Evolutionary conservation across 2,113 vertebrate genomes (phyloP), one percentile per base, ranked within the genome.

Genomic region (Hiodon tergisus): DNA sequence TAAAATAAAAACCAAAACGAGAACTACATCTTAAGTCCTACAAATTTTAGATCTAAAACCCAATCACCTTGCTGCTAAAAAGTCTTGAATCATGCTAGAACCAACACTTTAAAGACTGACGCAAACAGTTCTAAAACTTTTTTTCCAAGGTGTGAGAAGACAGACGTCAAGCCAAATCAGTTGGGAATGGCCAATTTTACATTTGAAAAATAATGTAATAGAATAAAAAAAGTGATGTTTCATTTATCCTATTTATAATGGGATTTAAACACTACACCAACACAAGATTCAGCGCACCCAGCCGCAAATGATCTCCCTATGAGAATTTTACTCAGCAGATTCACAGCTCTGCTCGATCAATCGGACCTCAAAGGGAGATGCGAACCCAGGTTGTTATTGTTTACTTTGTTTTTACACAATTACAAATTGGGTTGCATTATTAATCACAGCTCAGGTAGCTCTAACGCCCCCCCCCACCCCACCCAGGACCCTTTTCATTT

Each of bases 161-260:
- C 63, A 53, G 46, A 79, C 67, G 17, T 73, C 77, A 68, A 79
- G 76, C 75, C 60, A 31, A 50, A 54, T 65, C 13, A 60, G 13
- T 67, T 85, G 81, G 71, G 74, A 86, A 91, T 90, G 81, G 77
- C 65, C 72, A 74, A 14, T 17, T 11, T n/a, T 8, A 50, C 74
- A 63, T 62, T 52, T 71, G 48, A 57, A 31, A 11, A 7, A 60
- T 65, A 51, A 76, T 57, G 51, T 53, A 7, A 17, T 8, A 7
- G 13, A 69, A 69, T 68, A 48, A 57, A 46, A 50, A 69, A 47
- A 71, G 31, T 7, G 58, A 62, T 54, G 7, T 47, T 63, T 55
- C 51, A 48, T 71, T 62, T 54, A 61, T 69, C 58, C 55, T 65
- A 60, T 55, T 63, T 62, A 57, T 51, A 50, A 51, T 63, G 59